Evolutionary conservation across 2,888 invertebrate genomes (phyloP).

Genomic region (Dusona sp.): DNA sequence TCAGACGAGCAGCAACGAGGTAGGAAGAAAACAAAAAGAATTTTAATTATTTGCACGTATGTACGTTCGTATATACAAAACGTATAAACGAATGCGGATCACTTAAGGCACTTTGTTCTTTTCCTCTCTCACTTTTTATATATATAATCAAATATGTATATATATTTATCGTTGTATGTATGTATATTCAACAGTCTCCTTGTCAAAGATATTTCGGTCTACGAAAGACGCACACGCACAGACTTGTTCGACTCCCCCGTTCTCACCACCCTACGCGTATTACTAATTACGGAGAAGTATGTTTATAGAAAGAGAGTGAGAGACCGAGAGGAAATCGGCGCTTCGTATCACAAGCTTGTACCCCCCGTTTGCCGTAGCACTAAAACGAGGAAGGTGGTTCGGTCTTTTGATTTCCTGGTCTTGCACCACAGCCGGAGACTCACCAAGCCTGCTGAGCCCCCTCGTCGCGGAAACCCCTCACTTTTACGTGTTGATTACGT

Average conservation of each 20-base stretch:
- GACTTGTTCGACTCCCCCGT: conserved; percentile 36
- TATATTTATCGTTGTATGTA: conserved; percentile 35
- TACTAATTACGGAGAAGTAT: conserved; percentile 35
- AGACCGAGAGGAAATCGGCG: conserved; percentile 31
- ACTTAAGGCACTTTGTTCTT: conserved; percentile 54
- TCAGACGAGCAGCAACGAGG: conserved; percentile 27
- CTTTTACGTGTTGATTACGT: conserved; percentile 49
- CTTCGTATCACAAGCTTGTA: conserved; percentile 39
- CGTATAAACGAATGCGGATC: conserved; percentile 5
- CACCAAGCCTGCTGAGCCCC: conserved; percentile 47
- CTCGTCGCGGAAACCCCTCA: conserved; percentile 27
- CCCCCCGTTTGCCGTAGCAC: conserved; percentile 30
- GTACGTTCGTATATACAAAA: not conserved
- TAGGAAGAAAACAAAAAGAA: conserved; percentile 16
- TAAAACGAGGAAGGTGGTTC: conserved; percentile 6
- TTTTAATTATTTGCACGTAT: not conserved
- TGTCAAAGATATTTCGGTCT: conserved; percentile 46
- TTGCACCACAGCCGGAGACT: conserved; percentile 67
- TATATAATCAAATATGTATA: not conserved
- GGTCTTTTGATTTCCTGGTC: conserved; percentile 68
- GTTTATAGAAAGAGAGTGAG: conserved; percentile 42
- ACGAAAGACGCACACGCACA: conserved; percentile 45
- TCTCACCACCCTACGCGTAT: conserved; percentile 56
- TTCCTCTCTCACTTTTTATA: conserved; percentile 13
- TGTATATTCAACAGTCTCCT: conserved; percentile 23